Evolutionary conservation across 2,888 invertebrate genomes (phyloP).

Genomic region (Athrips mouffetella): DNA sequence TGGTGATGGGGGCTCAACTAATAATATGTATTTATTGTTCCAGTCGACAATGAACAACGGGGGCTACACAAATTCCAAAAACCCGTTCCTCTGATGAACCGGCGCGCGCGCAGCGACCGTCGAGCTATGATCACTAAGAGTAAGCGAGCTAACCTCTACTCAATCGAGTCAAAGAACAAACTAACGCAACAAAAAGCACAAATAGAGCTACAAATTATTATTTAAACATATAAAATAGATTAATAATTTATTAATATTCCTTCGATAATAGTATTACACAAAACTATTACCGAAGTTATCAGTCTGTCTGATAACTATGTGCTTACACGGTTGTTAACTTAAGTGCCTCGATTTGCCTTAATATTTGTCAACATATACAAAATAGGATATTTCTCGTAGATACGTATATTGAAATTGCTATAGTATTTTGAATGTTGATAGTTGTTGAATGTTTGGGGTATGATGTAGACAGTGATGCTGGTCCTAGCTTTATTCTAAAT

Average conservation of each 20-base stretch:
- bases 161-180: slow-evolving; percentile 50
- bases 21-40: slow-evolving; percentile 29
- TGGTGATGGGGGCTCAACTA: neutral
- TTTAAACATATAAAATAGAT: slow-evolving; percentile 42
- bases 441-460: slow-evolving; percentile 15
- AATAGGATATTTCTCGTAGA: slow-evolving; percentile 31
- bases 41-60: slow-evolving; percentile 61
- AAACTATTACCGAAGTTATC: slow-evolving; percentile 8
- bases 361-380: slow-evolving; percentile 35
- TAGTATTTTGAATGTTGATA: slow-evolving; percentile 19
- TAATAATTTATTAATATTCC: slow-evolving; percentile 51
- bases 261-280: slow-evolving; percentile 6
- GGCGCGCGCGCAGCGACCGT: slow-evolving; percentile 15
- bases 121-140: slow-evolving; percentile 30
- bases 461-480: slow-evolving; percentile 41
- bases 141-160: slow-evolving; percentile 35
- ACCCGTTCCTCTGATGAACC: slow-evolving; percentile 66
- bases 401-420: slow-evolving; percentile 15
- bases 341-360: slow-evolving; percentile 70
- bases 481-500: slow-evolving; percentile 64
- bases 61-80: slow-evolving; percentile 62
- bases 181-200: slow-evolving; percentile 64
- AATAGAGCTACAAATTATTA: slow-evolving; percentile 65
- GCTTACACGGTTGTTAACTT: slow-evolving; percentile 42
- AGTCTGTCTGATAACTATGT: slow-evolving; percentile 9